Percentiles rank a stretch among this genome's conserved stretches.
Conservation (phyloP, 2,113 vertebrate species). For the Mobula hypostoma region DNA sequence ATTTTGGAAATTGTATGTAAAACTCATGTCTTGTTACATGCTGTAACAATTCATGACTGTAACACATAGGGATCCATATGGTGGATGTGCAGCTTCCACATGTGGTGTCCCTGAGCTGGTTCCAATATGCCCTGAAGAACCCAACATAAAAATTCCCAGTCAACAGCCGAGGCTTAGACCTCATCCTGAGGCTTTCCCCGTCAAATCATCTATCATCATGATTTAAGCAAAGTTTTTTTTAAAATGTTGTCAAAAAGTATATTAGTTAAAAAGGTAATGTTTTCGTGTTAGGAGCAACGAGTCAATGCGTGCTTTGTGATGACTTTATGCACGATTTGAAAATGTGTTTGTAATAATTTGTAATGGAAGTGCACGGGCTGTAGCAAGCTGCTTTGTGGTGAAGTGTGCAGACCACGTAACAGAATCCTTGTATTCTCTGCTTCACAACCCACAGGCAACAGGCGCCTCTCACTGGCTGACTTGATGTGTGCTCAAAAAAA, state of each 20-base stretch:
- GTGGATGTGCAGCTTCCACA: not conserved
- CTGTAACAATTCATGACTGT: not conserved
- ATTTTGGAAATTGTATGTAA: not conserved
- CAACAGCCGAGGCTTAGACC: not conserved
- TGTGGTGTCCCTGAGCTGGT: not conserved
- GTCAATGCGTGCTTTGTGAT: not conserved
- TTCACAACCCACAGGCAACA: not conserved
- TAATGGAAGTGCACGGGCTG: not conserved
- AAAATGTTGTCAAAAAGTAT: not conserved
- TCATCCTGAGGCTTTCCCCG: not conserved
- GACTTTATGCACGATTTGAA: not conserved
- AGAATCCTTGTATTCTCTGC: not conserved
- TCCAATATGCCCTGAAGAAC: not conserved
- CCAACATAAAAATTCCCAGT: not conserved
- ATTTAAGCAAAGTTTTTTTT: not conserved
- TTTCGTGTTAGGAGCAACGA: not conserved
- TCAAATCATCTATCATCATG: not conserved
- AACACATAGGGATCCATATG: not conserved
- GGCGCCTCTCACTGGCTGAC: conserved; percentile 7
- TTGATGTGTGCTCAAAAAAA: not conserved
- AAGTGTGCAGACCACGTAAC: not conserved
- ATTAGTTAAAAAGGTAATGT: not conserved
- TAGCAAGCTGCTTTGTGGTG: not conserved
- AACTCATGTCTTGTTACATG: not conserved
- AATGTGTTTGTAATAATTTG: not conserved